A percentile compares a stretch with the other conserved stretches of the same genome.
These are phyloP conservation scores for Erythrocercus mccallii DNA, from an alignment of 2,113 vertebrate genomes.

Conservation along the genomic window DNA sequence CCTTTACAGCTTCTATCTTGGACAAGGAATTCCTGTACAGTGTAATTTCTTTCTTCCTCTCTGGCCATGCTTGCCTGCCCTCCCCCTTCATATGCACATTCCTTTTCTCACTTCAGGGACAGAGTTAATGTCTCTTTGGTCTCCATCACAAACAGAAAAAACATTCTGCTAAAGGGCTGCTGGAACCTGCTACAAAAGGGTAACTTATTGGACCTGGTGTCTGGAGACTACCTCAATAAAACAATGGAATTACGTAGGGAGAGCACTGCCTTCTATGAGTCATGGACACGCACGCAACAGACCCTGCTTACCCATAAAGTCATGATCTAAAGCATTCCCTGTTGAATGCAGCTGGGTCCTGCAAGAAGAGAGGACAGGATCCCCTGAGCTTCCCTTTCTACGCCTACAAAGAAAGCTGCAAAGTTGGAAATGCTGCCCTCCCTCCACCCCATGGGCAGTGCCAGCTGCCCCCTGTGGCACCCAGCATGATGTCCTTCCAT, in stretches of 20 bases:
- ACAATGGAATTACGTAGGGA: not conserved
- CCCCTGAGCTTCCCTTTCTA: not conserved
- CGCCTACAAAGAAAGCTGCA: not conserved
- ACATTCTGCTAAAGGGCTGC: not conserved
- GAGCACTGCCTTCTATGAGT: not conserved
- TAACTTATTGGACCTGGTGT: not conserved
- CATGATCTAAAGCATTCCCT: not conserved
- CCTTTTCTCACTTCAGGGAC: not conserved
- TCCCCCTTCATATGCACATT: not conserved
- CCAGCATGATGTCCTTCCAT: accelerated
- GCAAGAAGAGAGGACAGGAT: not conserved
- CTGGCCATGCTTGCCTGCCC: not conserved
- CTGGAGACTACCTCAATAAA: not conserved
- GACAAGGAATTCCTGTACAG: not conserved
- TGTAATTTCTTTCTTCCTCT: not conserved
- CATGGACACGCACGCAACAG: not conserved
- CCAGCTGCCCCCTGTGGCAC: not conserved
- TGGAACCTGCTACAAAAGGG: not conserved
- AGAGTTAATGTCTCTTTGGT: not conserved
- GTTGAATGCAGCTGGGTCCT: not conserved
- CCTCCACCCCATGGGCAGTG: accelerated
- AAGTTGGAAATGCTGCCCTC: not conserved
- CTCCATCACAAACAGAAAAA: not conserved
- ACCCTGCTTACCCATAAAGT: not conserved
- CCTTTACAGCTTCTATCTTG: not conserved